These are phyloP conservation scores for Ibidorhyncha struthersii DNA, from an alignment of 2,113 vertebrate species.

Conservation along the genomic window DNA sequence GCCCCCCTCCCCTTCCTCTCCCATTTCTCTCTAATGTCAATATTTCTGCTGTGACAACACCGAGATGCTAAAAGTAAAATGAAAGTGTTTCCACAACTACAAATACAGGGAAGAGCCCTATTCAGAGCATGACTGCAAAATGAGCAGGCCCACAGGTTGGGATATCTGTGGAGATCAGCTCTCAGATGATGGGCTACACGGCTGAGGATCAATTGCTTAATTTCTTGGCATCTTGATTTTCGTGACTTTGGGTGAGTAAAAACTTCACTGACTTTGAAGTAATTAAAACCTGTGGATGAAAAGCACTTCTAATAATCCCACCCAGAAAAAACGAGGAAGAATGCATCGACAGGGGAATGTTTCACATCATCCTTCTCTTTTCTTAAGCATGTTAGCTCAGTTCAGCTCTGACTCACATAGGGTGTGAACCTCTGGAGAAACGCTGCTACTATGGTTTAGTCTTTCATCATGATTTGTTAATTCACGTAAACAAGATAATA, in stretches of 20 bases:
- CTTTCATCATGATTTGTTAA: conserved; percentile 27
- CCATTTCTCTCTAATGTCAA: neutral
- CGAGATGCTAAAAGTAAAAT: neutral
- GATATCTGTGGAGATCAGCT: neutral
- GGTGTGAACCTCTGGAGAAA: conserved; percentile 48
- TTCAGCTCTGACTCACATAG: conserved; percentile 34
- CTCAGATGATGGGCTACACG: neutral
- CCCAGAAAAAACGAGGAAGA: neutral
- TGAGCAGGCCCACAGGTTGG: neutral
- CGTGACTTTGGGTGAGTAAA: neutral
- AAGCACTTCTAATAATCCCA: neutral
- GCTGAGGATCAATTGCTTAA: neutral
- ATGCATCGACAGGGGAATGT: neutral
- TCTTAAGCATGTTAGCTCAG: neutral
- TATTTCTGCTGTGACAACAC: neutral
- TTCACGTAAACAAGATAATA: too few species aligned
- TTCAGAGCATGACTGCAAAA: neutral
- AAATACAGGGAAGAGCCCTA: neutral
- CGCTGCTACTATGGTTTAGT: conserved; percentile 3
- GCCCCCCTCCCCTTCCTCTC: neutral
- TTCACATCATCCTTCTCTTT: neutral
- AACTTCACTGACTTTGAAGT: neutral
- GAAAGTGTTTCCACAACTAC: neutral
- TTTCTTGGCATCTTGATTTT: neutral
- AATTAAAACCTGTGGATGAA: neutral